Percentiles rank a stretch among this genome's conserved stretches.
Evolutionary conservation across 2,888 invertebrate genomes (phyloP).

Genomic region (Synanthedon vespiformis): DNA sequence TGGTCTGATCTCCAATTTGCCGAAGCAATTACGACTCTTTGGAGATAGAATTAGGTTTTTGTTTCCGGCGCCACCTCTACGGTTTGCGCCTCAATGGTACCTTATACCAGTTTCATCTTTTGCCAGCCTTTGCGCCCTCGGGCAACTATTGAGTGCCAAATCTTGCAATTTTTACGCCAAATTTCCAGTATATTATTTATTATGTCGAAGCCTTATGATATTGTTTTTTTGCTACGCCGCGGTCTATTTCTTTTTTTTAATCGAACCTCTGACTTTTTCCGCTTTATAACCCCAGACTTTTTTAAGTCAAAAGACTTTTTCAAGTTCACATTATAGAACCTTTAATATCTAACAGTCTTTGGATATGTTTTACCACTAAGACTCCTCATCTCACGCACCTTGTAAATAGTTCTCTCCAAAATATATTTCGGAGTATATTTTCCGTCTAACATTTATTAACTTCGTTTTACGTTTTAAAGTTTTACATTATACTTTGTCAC

Average conservation of each 20-base stretch:
- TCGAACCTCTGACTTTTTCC: slow-evolving; percentile 54
- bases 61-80: slow-evolving; percentile 8
- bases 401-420: slow-evolving; percentile 69
- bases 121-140: slow-evolving; percentile 22
- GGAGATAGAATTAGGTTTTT: slow-evolving; percentile 1
- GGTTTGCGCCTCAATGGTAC: background rate
- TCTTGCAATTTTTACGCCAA: slow-evolving; percentile 21
- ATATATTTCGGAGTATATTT: slow-evolving; percentile 57
- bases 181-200: slow-evolving; percentile 12
- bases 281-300: slow-evolving; percentile 50
- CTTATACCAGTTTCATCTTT: slow-evolving; percentile 1
- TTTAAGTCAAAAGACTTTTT: slow-evolving; percentile 45
- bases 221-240: slow-evolving; percentile 36
- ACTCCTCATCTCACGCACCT: slow-evolving; percentile 51
- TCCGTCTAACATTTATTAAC: background rate
- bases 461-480: background rate
- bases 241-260: slow-evolving; percentile 32
- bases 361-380: slow-evolving; percentile 66
- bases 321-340: slow-evolving; percentile 51
- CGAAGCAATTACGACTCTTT: no score
- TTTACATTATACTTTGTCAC: background rate
- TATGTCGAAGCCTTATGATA: slow-evolving; percentile 44
- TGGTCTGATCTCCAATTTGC: no score
- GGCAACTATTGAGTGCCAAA: slow-evolving; percentile 29
- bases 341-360: slow-evolving; percentile 68